These are phyloP conservation scores for Trachelus iudaicus DNA, from an alignment of 2,888 invertebrate species.

Conservation along the genomic window DNA sequence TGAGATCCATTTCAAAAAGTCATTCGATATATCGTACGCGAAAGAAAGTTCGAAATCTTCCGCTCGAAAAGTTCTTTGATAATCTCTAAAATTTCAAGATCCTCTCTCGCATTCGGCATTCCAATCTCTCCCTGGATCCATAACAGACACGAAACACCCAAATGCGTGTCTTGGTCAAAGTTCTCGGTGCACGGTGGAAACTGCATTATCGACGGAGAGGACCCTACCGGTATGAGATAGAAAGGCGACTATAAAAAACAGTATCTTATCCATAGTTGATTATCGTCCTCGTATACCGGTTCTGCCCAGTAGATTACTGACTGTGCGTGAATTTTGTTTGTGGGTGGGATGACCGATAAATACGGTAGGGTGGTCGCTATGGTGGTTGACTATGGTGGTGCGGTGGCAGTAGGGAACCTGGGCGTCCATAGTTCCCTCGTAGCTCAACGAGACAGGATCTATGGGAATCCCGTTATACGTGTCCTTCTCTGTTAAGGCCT, in stretches of 20 bases:
- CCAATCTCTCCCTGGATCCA: not conserved
- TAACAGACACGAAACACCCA: not conserved
- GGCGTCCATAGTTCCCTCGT: not conserved
- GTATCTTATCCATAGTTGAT: not conserved
- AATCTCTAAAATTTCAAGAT: not conserved
- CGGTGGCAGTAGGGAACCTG: not conserved
- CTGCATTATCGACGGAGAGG: not conserved
- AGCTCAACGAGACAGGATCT: not conserved
- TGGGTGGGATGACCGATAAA: not conserved
- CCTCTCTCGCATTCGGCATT: not conserved
- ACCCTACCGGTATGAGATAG: not conserved
- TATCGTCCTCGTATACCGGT: not conserved
- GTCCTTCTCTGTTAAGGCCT: conserved; percentile 4
- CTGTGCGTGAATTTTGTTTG: not conserved
- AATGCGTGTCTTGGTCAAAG: not conserved
- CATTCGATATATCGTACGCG: not conserved
- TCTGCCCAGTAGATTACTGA: not conserved
- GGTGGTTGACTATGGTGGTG: not conserved
- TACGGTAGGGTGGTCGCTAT: not conserved
- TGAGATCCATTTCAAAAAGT: not conserved
- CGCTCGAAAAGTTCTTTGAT: not conserved
- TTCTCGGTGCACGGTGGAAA: not conserved
- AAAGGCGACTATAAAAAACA: not conserved
- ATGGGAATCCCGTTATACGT: conserved; percentile 3
- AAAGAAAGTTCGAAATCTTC: not conserved